A percentile compares a stretch with the other conserved stretches of the same genome.
These are phyloP conservation scores for Amaurobius ferox DNA, from an alignment of 2,888 invertebrate species.

Conservation along the genomic window DNA sequence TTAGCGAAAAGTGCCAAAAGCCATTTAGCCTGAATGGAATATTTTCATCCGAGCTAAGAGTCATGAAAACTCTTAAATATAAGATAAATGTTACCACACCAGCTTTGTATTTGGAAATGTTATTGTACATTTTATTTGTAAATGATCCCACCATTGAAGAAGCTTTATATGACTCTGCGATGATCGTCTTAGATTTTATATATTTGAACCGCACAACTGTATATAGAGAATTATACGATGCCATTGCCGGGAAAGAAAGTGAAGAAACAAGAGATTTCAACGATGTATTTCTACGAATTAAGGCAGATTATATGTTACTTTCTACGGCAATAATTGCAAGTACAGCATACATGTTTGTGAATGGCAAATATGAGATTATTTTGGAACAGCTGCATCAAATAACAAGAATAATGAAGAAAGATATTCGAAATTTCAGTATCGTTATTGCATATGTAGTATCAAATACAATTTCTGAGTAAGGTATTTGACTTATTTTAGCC, in stretches of 20 bases:
- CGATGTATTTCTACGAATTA: constrained; percentile 38
- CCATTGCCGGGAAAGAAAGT: constrained; percentile 17
- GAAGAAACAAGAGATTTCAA: constrained; percentile 17
- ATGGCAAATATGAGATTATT: constrained; percentile 19
- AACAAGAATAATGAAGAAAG: constrained; percentile 35
- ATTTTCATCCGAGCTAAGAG: constrained; percentile 49
- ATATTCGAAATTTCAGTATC: constrained; percentile 45
- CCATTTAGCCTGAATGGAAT: constrained; percentile 24
- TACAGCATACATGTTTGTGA: constrained; percentile 30
- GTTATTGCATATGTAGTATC: constrained; percentile 33
- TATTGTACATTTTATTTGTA: constrained; percentile 37
- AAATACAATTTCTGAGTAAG: neutral
- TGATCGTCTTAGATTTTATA: constrained; percentile 37
- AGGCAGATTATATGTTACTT: constrained; percentile 61
- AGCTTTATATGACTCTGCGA: constrained; percentile 5
- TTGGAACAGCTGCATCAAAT: constrained; percentile 56
- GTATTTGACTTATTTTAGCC: neutral
- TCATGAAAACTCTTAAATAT: constrained; percentile 35
- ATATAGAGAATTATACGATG: constrained; percentile 43
- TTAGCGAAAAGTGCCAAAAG: constrained; percentile 32
- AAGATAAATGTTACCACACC: constrained; percentile 30
- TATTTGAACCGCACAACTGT: constrained; percentile 31
- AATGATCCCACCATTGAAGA: constrained; percentile 46
- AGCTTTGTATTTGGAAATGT: constrained; percentile 28
- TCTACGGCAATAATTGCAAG: constrained; percentile 36